Evolutionary conservation across 2,113 vertebrate genomes (phyloP).

Genomic region (Phainopepla nitens): DNA sequence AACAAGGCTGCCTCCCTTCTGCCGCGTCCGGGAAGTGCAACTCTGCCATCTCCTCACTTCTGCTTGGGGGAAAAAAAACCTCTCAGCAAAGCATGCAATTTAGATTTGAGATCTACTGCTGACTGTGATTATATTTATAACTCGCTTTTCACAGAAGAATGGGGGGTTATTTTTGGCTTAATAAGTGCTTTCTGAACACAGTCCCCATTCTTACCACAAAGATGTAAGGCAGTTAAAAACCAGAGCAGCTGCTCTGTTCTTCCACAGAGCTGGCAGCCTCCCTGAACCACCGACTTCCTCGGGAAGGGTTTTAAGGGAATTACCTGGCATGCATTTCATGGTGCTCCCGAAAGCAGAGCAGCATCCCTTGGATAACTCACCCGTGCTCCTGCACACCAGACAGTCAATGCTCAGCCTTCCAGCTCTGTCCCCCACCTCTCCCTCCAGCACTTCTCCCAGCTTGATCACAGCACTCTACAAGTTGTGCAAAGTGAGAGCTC

Average conservation of each 20-base stretch:
- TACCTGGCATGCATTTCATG: not conserved
- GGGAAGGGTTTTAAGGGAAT: not conserved
- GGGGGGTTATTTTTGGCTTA: constrained; percentile 68
- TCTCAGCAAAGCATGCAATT: constrained; percentile 58
- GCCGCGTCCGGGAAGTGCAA: constrained; percentile 66
- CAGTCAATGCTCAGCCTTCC: not conserved
- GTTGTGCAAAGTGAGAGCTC: not conserved
- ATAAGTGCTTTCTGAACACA: constrained; percentile 53
- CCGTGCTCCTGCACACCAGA: not conserved
- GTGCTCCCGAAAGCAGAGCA: not conserved
- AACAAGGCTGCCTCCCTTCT: constrained; percentile 95
- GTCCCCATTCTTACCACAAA: constrained; percentile 22
- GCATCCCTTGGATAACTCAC: not conserved
- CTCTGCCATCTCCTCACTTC: constrained; percentile 55
- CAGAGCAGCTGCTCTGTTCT: not conserved
- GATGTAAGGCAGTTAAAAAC: constrained; percentile 65
- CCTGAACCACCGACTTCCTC: not conserved
- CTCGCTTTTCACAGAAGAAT: constrained; percentile 55
- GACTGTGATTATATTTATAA: constrained; percentile 52
- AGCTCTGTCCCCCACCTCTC: not conserved
- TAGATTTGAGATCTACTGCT: constrained; percentile 58
- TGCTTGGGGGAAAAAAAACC: not conserved
- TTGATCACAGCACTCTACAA: too few species aligned
- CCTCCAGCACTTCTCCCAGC: too few species aligned
- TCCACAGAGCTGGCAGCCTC: not conserved